Conservation (phyloP, 2,113 vertebrate genomes). For the Clinocottus analis region DNA sequence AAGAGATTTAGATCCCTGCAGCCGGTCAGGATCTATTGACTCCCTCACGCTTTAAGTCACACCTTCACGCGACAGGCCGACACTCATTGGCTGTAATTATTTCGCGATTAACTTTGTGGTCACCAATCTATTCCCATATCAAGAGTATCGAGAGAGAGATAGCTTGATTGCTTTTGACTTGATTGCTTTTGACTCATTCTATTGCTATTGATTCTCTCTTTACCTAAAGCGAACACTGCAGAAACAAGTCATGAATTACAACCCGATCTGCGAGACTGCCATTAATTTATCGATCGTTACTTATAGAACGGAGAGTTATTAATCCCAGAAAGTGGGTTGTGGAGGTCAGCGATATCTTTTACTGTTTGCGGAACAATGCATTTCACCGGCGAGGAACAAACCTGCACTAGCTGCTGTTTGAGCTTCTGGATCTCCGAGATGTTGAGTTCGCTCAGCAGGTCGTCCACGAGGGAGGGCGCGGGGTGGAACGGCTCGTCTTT, state of each 20-base stretch:
- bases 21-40: slow-evolving; percentile 33
- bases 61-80: slow-evolving; percentile 6
- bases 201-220: too few relatives aligned
- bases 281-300: not conserved
- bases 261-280: not conserved
- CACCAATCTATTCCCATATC: not conserved
- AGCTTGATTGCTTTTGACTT: slow-evolving; percentile 4
- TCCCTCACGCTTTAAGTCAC: slow-evolving; percentile 20
- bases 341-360: not conserved
- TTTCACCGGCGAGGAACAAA: slow-evolving; percentile 58
- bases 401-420: slow-evolving; percentile 97
- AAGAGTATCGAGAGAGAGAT: too few relatives aligned
- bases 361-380: too few relatives aligned
- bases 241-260: not conserved
- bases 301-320: not conserved
- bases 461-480: slow-evolving; percentile 93
- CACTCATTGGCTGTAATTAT: not conserved
- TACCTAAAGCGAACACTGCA: too few relatives aligned
- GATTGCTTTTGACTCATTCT: too few relatives aligned
- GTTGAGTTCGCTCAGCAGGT: slow-evolving; percentile 97
- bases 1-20: slow-evolving; percentile 62
- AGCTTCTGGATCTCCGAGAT: slow-evolving; percentile 99
- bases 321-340: not conserved
- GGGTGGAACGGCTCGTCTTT: slow-evolving; percentile 88
- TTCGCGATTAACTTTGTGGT: too few relatives aligned